Evolutionary conservation across 2,113 vertebrate species (phyloP).

Genomic region (Macaca nemestrina): DNA sequence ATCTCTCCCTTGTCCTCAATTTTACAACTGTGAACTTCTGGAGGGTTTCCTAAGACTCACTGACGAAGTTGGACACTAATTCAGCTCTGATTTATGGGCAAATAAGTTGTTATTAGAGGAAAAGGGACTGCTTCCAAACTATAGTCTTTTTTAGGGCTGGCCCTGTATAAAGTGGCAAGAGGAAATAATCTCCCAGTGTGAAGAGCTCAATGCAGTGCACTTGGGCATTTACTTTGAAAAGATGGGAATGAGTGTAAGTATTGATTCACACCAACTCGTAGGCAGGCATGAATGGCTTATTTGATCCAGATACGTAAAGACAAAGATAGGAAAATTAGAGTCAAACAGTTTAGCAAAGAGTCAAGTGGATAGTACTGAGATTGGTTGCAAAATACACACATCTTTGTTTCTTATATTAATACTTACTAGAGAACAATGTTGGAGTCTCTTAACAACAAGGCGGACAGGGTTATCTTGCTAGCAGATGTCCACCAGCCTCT

Average conservation of each 20-base stretch:
- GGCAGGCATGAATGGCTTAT: background rate
- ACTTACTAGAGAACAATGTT: background rate
- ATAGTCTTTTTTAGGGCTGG: background rate
- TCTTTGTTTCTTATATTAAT: background rate
- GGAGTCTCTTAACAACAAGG: background rate
- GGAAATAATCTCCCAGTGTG: background rate
- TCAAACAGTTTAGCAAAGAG: background rate
- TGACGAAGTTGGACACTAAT: background rate
- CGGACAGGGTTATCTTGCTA: background rate
- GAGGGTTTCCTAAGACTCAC: background rate
- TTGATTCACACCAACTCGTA: background rate
- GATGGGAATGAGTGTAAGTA: too few species aligned
- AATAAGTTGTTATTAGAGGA: background rate
- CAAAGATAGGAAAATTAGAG: background rate
- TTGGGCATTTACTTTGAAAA: background rate
- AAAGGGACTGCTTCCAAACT: background rate
- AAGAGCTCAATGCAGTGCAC: background rate
- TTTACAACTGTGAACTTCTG: background rate
- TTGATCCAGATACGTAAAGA: background rate
- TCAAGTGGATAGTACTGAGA: background rate
- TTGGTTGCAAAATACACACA: background rate
- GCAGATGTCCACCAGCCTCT: background rate
- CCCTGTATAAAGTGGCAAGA: background rate
- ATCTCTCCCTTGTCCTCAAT: background rate
- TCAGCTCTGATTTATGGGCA: background rate